A percentile compares a stretch with the other conserved stretches of the same genome.
These are phyloP conservation scores for Passer montanus DNA, from an alignment of 2,113 vertebrate genomes.

Conservation along the genomic window DNA sequence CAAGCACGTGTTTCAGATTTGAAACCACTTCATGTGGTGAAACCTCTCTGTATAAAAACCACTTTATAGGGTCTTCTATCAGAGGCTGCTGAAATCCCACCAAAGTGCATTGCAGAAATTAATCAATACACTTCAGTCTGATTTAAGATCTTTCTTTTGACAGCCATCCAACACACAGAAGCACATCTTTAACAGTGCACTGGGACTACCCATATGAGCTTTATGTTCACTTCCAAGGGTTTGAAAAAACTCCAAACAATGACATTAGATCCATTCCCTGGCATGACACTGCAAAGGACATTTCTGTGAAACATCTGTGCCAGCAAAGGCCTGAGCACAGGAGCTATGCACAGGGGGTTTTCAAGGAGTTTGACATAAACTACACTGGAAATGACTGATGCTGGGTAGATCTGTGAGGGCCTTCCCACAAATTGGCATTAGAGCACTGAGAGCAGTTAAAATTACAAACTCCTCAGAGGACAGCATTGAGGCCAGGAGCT, in stretches of 20 bases:
- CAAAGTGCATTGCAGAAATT: not conserved
- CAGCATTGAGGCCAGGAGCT: not conserved
- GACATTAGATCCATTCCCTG: not conserved
- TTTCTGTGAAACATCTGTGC: not conserved
- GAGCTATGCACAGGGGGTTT: not conserved
- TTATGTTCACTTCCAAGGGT: not conserved
- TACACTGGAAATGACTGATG: rapidly evolving
- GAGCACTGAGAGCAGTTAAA: not conserved
- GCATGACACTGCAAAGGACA: not conserved
- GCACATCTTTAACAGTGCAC: not conserved
- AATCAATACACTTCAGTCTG: not conserved
- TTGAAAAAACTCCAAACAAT: not conserved
- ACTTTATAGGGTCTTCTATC: not conserved
- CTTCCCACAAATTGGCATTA: not conserved
- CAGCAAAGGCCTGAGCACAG: not conserved
- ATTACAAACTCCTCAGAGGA: not conserved
- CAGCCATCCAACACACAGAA: not conserved
- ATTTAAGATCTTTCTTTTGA: not conserved
- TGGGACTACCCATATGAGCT: not conserved
- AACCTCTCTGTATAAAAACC: not conserved
- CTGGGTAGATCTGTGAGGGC: not conserved
- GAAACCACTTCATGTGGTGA: not conserved
- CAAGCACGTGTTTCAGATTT: not conserved
- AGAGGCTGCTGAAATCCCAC: not conserved
- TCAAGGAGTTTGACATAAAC: not conserved